Evolutionary conservation across 64 coral and sea anemone genomes (phyloP).

Genomic region (Pocillopora verrucosa): DNA sequence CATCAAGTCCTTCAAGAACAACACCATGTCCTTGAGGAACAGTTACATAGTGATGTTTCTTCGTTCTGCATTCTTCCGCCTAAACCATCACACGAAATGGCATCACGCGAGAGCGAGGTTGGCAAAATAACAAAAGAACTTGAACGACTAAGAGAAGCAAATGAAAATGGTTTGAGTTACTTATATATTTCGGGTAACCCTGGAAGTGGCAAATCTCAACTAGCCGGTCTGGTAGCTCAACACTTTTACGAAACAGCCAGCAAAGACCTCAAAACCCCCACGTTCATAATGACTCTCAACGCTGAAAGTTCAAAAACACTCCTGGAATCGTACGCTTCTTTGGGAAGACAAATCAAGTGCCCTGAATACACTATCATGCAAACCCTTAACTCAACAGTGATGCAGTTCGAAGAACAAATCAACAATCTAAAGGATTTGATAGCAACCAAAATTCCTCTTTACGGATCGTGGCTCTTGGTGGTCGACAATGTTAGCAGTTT

Average conservation of each 20-base stretch:
- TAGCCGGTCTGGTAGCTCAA: too few relatives aligned
- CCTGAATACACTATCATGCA: constrained; percentile 2
- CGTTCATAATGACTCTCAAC: constrained; percentile 46
- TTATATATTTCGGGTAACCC: too few relatives aligned
- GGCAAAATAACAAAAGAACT: neutral
- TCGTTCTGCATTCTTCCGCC: constrained; percentile 20
- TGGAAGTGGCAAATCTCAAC: too few relatives aligned
- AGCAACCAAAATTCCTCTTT: neutral
- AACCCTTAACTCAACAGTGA: neutral
- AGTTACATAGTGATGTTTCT: too few relatives aligned
- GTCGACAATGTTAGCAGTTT: too few relatives aligned
- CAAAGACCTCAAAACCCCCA: neutral
- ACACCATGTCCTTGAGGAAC: neutral
- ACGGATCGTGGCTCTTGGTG: too few relatives aligned
- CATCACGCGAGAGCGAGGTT: neutral
- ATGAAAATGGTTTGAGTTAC: too few relatives aligned
- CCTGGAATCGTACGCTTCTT: constrained; percentile 11
- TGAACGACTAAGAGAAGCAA: too few relatives aligned
- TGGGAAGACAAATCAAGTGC: constrained; percentile 10
- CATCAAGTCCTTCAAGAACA: too few relatives aligned
- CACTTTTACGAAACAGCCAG: too few relatives aligned
- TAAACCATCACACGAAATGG: constrained; percentile 8
- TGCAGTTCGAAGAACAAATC: constrained; percentile 12
- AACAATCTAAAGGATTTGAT: neutral
- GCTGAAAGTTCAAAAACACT: constrained; percentile 19